Evolutionary conservation across 2,113 vertebrate genomes (phyloP).

Genomic region (Elanus axillaris): DNA sequence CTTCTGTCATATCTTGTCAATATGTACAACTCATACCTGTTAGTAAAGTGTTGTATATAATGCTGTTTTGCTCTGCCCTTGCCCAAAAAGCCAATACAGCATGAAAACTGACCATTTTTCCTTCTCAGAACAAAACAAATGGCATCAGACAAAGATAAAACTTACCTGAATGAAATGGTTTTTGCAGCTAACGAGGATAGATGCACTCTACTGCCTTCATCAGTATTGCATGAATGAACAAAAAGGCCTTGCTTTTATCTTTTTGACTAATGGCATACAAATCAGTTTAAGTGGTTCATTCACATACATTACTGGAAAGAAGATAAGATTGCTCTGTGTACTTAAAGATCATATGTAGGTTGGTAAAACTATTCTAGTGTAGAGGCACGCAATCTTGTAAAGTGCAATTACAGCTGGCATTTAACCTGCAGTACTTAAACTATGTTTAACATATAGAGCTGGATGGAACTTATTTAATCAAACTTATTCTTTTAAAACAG

Average conservation of each 20-base stretch:
- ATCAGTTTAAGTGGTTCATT: neutral
- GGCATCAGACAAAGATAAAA: neutral
- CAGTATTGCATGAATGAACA: neutral
- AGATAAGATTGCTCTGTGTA: neutral
- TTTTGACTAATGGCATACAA: neutral
- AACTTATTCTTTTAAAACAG: neutral
- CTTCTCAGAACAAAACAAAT: neutral
- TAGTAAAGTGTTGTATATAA: neutral
- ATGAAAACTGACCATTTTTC: neutral
- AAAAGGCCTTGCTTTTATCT: neutral
- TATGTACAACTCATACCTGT: neutral
- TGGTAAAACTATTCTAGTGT: neutral
- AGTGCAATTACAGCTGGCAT: neutral
- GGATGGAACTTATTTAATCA: neutral
- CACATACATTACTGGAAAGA: neutral
- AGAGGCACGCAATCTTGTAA: neutral
- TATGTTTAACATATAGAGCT: neutral
- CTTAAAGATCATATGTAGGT: neutral
- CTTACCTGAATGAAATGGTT: neutral
- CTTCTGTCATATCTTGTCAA: neutral
- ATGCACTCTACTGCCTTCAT: neutral
- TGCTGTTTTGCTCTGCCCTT: neutral
- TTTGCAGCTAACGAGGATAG: neutral
- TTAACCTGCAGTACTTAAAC: slow-evolving; percentile 1
- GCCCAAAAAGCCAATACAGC: neutral